Conservation (phyloP, 2,113 vertebrate genomes). For the Mesocricetus auratus region DNA sequence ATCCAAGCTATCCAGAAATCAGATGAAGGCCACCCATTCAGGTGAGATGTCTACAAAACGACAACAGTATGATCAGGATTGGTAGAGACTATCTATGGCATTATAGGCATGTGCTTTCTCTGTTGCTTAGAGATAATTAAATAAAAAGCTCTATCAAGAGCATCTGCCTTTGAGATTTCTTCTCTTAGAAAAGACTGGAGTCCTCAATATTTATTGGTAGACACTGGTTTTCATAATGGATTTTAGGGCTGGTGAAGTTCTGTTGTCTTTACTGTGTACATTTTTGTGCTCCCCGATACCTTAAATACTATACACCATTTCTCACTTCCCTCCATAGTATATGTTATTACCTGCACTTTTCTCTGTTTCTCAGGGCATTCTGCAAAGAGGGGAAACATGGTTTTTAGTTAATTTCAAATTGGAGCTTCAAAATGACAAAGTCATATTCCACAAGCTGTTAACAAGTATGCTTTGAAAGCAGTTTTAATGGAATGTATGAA, state of each 20-base stretch:
- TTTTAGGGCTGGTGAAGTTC: background rate
- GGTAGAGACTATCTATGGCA: background rate
- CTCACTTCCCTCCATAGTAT: background rate
- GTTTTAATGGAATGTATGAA: conserved; percentile 40
- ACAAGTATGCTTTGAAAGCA: background rate
- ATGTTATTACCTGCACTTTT: background rate
- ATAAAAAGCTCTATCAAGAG: background rate
- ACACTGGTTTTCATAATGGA: background rate
- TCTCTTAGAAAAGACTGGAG: background rate
- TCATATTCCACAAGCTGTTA: background rate
- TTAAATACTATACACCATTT: background rate
- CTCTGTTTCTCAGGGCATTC: background rate
- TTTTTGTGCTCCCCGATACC: background rate
- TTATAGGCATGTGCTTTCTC: background rate
- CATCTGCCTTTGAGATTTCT: conserved; percentile 42
- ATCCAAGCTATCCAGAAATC: conserved; percentile 99
- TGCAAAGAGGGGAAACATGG: background rate
- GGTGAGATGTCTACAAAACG: conserved; percentile 88
- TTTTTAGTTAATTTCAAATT: conserved; percentile 29
- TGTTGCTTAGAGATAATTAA: conserved; percentile 24
- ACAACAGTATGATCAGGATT: background rate
- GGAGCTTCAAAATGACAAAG: background rate
- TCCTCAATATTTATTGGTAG: conserved; percentile 44
- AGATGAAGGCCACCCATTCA: conserved; percentile 97
- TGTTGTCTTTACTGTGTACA: conserved; percentile 18